Conservation (phyloP, 2,797 vertebrate genomes). For the Silurus aristotelis region DNA sequence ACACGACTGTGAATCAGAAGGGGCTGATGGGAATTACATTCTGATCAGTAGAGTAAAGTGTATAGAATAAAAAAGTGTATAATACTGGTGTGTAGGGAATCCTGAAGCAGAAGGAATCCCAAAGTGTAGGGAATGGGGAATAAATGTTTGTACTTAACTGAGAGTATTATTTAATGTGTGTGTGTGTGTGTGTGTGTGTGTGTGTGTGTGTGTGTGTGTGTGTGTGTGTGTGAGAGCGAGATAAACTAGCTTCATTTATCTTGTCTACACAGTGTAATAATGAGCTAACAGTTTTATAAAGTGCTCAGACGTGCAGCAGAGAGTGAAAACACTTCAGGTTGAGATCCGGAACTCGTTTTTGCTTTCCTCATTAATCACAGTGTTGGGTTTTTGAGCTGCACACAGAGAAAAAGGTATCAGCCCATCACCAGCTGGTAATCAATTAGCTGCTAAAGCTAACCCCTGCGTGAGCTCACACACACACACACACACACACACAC, state of each 20-base stretch:
- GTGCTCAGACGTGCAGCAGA: background rate
- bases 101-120: background rate
- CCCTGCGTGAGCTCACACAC: constrained; percentile 4
- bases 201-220: background rate
- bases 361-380: constrained; percentile 19
- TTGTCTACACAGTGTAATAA: background rate
- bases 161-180: background rate
- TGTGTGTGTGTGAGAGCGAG: background rate
- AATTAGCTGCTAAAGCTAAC: constrained; percentile 36
- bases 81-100: background rate
- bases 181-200: background rate
- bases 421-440: constrained; percentile 24
- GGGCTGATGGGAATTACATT: background rate
- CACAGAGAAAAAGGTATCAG: constrained; percentile 10
- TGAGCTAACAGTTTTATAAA: background rate
- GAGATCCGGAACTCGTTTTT: background rate
- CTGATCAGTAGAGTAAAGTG: background rate
- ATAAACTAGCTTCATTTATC: background rate
- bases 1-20: background rate
- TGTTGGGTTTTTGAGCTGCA: background rate
- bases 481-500: background rate
- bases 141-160: no score
- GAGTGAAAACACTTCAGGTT: background rate
- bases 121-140: no score
- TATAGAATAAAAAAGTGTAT: background rate